These are phyloP conservation scores for Platanista minor DNA, from an alignment of 2,113 vertebrate species.

Conservation along the genomic window DNA sequence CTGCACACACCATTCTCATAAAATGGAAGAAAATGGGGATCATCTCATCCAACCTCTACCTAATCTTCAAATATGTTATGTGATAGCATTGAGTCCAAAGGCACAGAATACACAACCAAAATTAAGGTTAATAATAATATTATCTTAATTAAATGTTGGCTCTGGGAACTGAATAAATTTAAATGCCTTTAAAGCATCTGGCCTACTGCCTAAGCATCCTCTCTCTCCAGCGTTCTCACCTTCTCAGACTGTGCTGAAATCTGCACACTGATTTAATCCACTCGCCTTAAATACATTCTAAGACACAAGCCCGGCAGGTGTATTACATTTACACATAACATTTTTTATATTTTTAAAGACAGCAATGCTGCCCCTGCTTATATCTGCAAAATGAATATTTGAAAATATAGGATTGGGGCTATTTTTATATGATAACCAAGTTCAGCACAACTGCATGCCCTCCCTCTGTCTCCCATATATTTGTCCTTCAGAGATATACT, in stretches of 20 bases:
- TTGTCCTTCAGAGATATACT: conserved; percentile 28
- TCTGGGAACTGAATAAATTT: background rate
- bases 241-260: background rate
- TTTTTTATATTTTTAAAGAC: background rate
- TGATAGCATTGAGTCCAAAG: background rate
- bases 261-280: background rate
- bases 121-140: background rate
- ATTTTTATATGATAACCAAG: conserved; percentile 42
- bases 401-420: background rate
- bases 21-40: background rate
- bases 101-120: background rate
- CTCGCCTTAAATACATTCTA: background rate
- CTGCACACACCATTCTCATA: background rate
- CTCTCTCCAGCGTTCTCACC: background rate
- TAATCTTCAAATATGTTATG: background rate
- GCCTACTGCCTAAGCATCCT: background rate
- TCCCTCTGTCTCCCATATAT: background rate
- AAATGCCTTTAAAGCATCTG: background rate
- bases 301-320: background rate
- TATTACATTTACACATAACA: background rate
- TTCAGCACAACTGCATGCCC: conserved; percentile 5
- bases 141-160: background rate
- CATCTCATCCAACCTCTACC: background rate
- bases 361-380: background rate
- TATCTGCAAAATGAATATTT: conserved; percentile 15